A percentile compares a stretch with the other conserved stretches of the same genome.
Evolutionary conservation across 2,113 vertebrate species (phyloP).

Genomic region (Sorex araneus): DNA sequence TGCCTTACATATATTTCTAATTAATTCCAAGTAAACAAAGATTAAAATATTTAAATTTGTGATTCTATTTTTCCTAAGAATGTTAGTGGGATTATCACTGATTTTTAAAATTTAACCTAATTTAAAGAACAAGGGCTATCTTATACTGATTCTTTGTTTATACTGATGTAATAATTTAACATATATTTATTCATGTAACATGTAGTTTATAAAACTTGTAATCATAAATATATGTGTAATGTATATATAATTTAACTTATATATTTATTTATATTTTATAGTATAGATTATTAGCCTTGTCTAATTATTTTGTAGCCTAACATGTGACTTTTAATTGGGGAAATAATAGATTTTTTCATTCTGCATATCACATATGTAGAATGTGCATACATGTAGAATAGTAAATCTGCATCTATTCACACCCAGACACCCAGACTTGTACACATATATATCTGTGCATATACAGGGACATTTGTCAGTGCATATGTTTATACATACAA

Average conservation of each 20-base stretch:
- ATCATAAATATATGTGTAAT: not conserved
- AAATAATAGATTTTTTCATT: not conserved
- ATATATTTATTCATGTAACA: not conserved
- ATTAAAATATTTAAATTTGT: not conserved
- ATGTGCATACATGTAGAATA: not conserved
- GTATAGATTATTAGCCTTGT: not conserved
- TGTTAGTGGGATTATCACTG: not conserved
- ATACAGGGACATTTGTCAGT: no score
- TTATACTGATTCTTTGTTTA: not conserved
- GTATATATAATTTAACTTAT: no score
- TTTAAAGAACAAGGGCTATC: not conserved
- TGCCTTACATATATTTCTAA: not conserved
- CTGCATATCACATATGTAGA: not conserved
- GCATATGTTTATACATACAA: no score
- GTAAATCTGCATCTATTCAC: no score
- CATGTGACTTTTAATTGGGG: not conserved
- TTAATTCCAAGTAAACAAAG: not conserved
- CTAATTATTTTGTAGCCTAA: not conserved
- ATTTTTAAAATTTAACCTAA: slow-evolving; percentile 26
- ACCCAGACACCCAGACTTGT: no score
- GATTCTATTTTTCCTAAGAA: not conserved
- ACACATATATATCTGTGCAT: no score
- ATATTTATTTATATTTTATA: not conserved
- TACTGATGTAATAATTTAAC: not conserved
- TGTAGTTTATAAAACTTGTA: no score